Conservation (phyloP, 2,888 invertebrate species). For the Meandrusa payeni region DNA sequence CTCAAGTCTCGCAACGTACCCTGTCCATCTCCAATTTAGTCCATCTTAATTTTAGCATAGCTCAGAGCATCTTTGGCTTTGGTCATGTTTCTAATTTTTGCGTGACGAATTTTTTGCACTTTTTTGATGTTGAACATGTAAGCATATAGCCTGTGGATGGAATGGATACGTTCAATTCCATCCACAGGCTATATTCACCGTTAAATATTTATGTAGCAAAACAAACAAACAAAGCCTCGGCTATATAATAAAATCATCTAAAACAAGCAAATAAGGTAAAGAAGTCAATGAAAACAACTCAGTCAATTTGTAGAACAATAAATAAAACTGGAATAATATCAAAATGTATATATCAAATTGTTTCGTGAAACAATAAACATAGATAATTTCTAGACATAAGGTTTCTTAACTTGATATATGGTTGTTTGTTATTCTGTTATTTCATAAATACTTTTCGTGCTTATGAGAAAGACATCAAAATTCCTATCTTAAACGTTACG, state of each 20-base stretch:
- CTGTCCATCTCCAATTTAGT: no score
- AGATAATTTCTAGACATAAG: background rate
- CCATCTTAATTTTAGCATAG: no score
- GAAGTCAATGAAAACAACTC: slow-evolving; percentile 2
- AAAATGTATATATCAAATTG: slow-evolving; percentile 2
- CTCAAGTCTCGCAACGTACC: no score
- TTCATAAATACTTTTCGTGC: background rate
- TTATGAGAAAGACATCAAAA: background rate
- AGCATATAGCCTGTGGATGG: no score
- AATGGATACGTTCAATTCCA: no score
- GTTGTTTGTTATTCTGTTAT: background rate
- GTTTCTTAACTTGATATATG: background rate
- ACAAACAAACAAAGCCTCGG: no score
- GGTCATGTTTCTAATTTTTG: no score
- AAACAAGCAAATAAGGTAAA: background rate
- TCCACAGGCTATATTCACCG: no score
- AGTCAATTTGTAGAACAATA: background rate
- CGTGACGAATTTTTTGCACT: no score
- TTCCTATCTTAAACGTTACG: no score
- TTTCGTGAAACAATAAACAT: slow-evolving; percentile 2
- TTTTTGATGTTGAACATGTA: no score
- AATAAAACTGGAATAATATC: background rate
- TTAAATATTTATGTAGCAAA: background rate
- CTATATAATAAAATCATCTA: background rate
- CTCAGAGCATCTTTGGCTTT: no score